A percentile compares a stretch with the other conserved stretches of the same genome.
phyloP scores from a whole-genome alignment of 2,888 invertebrate genomes.

The Escarpia spicata region DNA sequence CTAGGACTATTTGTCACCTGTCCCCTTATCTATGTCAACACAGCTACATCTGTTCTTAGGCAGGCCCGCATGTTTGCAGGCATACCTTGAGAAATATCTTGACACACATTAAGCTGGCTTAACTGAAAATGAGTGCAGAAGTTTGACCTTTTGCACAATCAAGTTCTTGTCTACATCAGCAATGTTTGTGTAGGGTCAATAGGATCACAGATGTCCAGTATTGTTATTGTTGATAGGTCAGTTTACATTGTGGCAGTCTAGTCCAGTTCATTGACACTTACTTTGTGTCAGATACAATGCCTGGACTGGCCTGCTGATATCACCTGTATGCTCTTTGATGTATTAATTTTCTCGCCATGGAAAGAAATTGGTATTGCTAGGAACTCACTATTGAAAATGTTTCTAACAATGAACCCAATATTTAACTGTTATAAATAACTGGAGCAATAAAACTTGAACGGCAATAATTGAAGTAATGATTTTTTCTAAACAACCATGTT shows the following conservation, averaged over 20 bases:
- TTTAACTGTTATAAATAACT: background rate
- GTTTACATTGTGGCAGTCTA: background rate
- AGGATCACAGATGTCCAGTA: background rate
- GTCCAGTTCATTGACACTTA: background rate
- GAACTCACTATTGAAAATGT: background rate
- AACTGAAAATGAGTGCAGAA: slow-evolving; percentile 3
- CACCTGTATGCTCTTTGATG: background rate
- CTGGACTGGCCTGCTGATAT: background rate
- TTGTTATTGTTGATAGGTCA: slow-evolving; percentile 16
- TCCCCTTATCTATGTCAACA: background rate
- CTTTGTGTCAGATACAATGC: background rate
- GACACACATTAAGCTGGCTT: slow-evolving; percentile 8
- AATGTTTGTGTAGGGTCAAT: background rate
- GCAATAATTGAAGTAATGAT: background rate
- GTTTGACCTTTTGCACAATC: background rate
- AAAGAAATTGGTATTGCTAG: background rate
- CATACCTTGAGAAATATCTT: background rate
- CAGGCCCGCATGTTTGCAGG: background rate
- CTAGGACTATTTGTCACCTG: background rate
- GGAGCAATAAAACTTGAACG: background rate
- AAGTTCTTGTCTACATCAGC: background rate
- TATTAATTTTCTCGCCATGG: background rate
- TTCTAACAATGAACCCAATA: background rate
- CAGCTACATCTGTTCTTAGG: background rate
- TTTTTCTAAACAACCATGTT: background rate